These are phyloP conservation scores for Hirtodrosophila histrioides DNA, from an alignment of 2,888 invertebrate genomes.

Conservation along the genomic window DNA sequence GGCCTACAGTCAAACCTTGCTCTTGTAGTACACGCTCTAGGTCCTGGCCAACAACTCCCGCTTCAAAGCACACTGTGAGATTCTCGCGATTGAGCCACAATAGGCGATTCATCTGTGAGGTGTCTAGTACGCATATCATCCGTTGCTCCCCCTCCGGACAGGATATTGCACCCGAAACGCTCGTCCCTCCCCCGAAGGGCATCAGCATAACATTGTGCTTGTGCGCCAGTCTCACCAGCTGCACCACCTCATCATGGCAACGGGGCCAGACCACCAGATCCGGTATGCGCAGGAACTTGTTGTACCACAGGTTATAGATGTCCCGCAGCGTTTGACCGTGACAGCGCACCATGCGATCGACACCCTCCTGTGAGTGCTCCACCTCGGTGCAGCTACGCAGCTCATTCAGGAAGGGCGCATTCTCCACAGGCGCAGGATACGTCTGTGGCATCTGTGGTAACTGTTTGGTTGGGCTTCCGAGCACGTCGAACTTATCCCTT, in stretches of 20 bases:
- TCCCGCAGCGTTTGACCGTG: conserved; percentile 98
- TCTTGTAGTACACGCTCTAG: conserved; percentile 92
- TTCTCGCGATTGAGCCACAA: conserved; percentile 96
- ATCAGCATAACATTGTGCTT: conserved; percentile 92
- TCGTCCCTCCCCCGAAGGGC: conserved; percentile 97
- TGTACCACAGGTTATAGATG: conserved; percentile 90
- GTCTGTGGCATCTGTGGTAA: conserved; percentile 86
- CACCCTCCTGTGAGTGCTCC: conserved; percentile 89
- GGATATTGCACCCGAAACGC: conserved; percentile 93
- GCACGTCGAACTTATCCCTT: conserved; percentile 88
- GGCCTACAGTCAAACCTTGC: conserved; percentile 94
- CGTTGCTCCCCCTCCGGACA: conserved; percentile 92
- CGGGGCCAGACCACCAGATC: conserved; percentile 97
- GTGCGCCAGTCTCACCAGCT: conserved; percentile 91
- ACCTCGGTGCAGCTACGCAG: conserved; percentile 85
- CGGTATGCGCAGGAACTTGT: conserved; percentile 92
- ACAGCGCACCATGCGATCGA: conserved; percentile 93
- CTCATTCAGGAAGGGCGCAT: conserved; percentile 87
- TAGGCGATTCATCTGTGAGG: conserved; percentile 97
- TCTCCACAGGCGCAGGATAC: conserved; percentile 89
- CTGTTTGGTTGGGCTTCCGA: conserved; percentile 84
- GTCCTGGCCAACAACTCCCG: conserved; percentile 97
- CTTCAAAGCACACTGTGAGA: conserved; percentile 92
- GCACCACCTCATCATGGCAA: conserved; percentile 93
- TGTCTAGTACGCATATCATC: conserved; percentile 95